phyloP scores from a whole-genome alignment of 2,888 invertebrate species.

The Amblyteles armatorius region DNA sequence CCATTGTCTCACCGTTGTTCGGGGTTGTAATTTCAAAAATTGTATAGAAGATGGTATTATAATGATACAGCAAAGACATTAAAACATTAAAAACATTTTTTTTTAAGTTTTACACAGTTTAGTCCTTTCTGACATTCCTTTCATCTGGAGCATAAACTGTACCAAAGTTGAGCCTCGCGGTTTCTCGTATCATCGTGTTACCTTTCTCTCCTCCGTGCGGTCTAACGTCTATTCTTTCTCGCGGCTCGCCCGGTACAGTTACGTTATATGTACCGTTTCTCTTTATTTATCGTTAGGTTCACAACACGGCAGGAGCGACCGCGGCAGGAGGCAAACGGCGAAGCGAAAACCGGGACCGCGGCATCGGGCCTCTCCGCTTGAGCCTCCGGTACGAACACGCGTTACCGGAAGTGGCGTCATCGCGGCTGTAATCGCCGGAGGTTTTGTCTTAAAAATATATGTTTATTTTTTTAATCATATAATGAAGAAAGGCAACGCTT shows the following conservation, averaged over 20 bases:
- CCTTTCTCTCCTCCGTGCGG: slow-evolving; percentile 28
- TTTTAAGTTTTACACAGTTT: neutral
- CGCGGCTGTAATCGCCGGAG: neutral
- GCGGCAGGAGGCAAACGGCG: neutral
- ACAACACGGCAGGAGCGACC: slow-evolving; percentile 3
- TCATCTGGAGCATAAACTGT: neutral
- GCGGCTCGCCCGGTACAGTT: slow-evolving; percentile 41
- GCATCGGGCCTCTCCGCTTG: neutral
- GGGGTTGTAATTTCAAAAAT: too few species aligned
- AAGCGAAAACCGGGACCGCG: slow-evolving; percentile 17
- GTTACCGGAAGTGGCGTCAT: slow-evolving; percentile 11
- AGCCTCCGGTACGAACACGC: slow-evolving; percentile 23
- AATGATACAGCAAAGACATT: too few species aligned
- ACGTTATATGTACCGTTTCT: slow-evolving; percentile 58
- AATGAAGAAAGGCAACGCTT: too few species aligned
- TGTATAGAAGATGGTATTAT: too few species aligned
- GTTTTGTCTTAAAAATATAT: neutral
- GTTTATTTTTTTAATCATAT: too few species aligned
- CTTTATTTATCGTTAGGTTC: slow-evolving; percentile 42
- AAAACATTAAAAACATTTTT: too few species aligned
- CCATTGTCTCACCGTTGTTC: too few species aligned
- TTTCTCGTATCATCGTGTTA: slow-evolving; percentile 21
- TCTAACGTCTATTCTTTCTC: slow-evolving; percentile 65
- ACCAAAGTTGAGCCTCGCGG: neutral
- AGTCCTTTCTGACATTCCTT: slow-evolving; percentile 29